Evolutionary conservation across 2,888 invertebrate genomes (phyloP).

Genomic region (Andrena fulva): DNA sequence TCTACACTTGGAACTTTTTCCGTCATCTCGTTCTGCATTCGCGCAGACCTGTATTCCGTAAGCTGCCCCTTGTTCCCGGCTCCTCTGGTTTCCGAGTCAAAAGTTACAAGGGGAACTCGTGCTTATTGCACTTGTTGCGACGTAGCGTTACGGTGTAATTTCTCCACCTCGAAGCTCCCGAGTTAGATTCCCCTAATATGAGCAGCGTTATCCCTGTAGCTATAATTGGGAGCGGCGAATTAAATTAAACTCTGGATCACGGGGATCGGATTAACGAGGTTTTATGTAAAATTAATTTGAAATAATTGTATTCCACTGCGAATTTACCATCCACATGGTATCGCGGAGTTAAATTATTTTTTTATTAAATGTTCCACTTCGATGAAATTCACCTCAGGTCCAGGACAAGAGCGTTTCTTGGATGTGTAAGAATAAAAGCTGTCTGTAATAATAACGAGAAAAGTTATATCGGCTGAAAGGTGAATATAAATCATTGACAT

Average conservation of each 20-base stretch:
- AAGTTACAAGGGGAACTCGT: neutral
- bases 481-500: slow-evolving; percentile 37
- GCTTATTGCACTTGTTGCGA: neutral
- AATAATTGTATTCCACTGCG: neutral
- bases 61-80: neutral
- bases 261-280: neutral
- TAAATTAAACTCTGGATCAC: neutral
- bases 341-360: too few species aligned
- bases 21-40: neutral
- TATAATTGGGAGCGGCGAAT: neutral
- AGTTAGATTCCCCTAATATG: neutral
- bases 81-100: neutral
- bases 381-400: neutral
- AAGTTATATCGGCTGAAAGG: slow-evolving; percentile 14
- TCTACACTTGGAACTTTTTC: neutral
- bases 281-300: neutral
- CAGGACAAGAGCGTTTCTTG: neutral
- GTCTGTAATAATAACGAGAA: slow-evolving; percentile 28
- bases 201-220: neutral
- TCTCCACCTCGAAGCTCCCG: neutral
- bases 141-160: neutral
- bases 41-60: neutral
- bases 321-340: neutral
- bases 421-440: slow-evolving; percentile 2
- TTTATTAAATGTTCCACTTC: neutral